Conservation (phyloP, 2,113 vertebrate genomes). For the Phrynocephalus versicolor region DNA sequence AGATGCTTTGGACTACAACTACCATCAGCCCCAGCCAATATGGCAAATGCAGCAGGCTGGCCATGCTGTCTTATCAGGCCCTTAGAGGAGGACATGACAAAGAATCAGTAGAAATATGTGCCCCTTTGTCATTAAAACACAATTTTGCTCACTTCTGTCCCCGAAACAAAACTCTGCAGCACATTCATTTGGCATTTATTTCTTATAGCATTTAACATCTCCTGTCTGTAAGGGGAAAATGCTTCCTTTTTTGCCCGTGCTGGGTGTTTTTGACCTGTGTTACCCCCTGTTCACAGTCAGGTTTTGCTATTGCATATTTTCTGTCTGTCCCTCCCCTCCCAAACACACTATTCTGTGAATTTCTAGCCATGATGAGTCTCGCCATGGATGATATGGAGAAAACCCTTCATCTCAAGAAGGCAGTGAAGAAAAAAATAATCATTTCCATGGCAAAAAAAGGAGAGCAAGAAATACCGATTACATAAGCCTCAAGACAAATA, state of each 20-base stretch:
- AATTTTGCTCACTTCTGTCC: not conserved
- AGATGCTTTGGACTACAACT: not conserved
- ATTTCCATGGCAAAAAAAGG: not conserved
- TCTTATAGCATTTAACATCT: conserved; percentile 31
- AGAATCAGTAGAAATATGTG: conserved; percentile 5
- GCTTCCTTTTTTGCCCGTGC: conserved; percentile 11
- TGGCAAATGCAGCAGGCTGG: not conserved
- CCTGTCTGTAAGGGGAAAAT: conserved; percentile 18
- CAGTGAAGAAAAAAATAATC: too few species aligned
- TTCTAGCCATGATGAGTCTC: conserved; percentile 26
- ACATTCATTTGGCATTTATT: conserved; percentile 4
- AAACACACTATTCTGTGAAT: conserved; percentile 25
- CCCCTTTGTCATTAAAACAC: not conserved
- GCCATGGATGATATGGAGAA: conserved; percentile 23
- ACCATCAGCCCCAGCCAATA: not conserved
- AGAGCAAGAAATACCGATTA: conserved; percentile 30
- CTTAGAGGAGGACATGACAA: not conserved
- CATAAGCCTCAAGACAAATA: conserved; percentile 54
- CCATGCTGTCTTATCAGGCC: not conserved
- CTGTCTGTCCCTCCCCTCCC: conserved; percentile 3
- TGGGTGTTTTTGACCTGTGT: conserved; percentile 31
- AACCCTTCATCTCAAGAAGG: conserved; percentile 27
- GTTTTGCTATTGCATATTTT: not conserved
- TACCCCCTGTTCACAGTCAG: conserved; percentile 11
- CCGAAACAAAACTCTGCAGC: conserved; percentile 12